Evolutionary conservation across 2,797 vertebrate genomes (phyloP), one percentile per base, ranked within the genome.

Genomic region (Denticeps clupeoides): DNA sequence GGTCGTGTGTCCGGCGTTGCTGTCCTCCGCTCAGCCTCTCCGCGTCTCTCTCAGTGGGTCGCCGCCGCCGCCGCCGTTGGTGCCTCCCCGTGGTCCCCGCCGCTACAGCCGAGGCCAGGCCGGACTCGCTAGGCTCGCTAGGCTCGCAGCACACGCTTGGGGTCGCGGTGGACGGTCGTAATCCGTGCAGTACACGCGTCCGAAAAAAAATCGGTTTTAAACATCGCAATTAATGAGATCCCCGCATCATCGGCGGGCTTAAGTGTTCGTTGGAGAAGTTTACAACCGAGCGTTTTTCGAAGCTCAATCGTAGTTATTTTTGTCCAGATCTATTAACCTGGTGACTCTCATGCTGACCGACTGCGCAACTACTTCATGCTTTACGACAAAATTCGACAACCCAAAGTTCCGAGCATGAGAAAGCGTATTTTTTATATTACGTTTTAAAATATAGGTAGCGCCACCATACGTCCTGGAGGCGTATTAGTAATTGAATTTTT

Each of bases 31-130:
- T 56, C 55, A 52, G 44, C 37, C 27, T 50, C 53, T 40, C 31
- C 22, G 51, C 26, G 41, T 21, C 41, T 35, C 42, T 32, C 29
- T 49, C 54, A 77, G 78, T 73, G n/a, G n/a, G n/a, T n/a, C n/a
- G n/a, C n/a, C n/a, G n/a, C n/a, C n/a, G n/a, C n/a, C n/a, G n/a
- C n/a, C n/a, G 72, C 78, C 69, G 62, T 66, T 25, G 60, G 65
- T 13, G 64, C 46, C 59, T 35, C 66, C 63, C 42, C 47, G 16
- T 29, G 49, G 62, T 7, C 56, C 62, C 54, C 60, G 28, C 38
- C 35, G 58, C 66, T 56, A 16, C 59, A 70, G 13, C 33, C 47
- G 41, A 78, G 78, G 79, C 78, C 79, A 54, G 50, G 56, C 64
- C n/a, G n/a, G n/a, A n/a, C n/a, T n/a, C n/a, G n/a, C n/a, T n/a